A percentile compares a stretch with the other conserved stretches of the same genome.
These are phyloP conservation scores for Papilio gigon DNA, from an alignment of 2,888 invertebrate genomes.

Conservation along the genomic window DNA sequence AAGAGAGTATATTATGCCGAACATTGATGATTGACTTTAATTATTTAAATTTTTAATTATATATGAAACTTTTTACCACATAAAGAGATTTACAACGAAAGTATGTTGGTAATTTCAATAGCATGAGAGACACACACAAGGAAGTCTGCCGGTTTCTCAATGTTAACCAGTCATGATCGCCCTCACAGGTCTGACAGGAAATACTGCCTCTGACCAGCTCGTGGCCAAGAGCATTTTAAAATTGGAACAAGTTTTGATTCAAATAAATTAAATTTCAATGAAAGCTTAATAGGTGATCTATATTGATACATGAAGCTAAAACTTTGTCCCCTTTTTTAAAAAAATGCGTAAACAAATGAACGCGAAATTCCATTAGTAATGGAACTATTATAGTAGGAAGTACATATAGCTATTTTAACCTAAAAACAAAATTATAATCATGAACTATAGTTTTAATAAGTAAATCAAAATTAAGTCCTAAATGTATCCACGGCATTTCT, in stretches of 20 bases:
- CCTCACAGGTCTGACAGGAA: constrained; percentile 11
- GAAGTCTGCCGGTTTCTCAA: constrained; percentile 34
- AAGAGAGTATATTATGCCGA: too few relatives aligned
- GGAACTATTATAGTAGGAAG: too few relatives aligned
- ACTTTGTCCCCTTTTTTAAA: too few relatives aligned
- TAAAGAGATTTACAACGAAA: constrained; percentile 6
- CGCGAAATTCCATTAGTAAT: too few relatives aligned
- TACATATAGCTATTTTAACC: too few relatives aligned
- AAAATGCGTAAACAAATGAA: too few relatives aligned
- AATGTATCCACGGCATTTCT: too few relatives aligned
- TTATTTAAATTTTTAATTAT: neutral
- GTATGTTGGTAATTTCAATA: constrained; percentile 15
- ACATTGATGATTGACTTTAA: too few relatives aligned
- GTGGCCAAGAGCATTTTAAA: constrained; percentile 18
- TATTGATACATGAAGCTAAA: too few relatives aligned
- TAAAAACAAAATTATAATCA: too few relatives aligned
- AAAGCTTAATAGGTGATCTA: neutral
- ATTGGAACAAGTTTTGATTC: neutral
- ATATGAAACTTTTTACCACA: neutral
- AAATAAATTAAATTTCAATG: neutral
- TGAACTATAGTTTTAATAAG: too few relatives aligned
- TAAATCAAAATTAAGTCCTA: too few relatives aligned
- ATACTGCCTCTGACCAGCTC: neutral
- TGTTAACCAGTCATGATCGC: constrained; percentile 32
- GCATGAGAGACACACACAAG: constrained; percentile 11